Base-by-base conservation (phyloP, 1,140 invertebrate species). In the Ruditapes philippinarum region DNA sequence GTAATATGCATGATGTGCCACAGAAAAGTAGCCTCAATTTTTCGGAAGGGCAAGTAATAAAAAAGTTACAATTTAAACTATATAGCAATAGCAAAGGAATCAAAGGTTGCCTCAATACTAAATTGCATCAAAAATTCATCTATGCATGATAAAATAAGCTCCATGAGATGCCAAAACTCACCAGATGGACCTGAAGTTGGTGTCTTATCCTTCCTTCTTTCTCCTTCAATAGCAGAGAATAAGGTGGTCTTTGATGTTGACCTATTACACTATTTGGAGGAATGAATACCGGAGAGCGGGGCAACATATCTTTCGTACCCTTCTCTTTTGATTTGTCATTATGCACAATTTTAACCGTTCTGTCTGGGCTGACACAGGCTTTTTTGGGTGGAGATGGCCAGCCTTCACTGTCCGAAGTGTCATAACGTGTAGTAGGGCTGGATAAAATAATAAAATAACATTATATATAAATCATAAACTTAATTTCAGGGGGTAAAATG, bases 61-160 rank as follows among this genome's bases (percentile, higher is more conserved):
- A 65, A 11, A 7, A 65, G n/a, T 65, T 11, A 25, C 31, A 65
- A 65, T 49, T 49, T 17, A 33, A 9, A 7, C n/a, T 65, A 11
- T n/a, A 65, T 65, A 65, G 60, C n/a, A 65, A 65, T 65, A 65
- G 60, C 60, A 65, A 65, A 65, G 60, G 60, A 65, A 65, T 65
- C 60, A 65, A n/a, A 65, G 9, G 60, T 65, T n/a, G n/a, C 60
- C 60, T 65, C 60, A 65, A 65, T 65, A 65, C 45, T 49, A 49
- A 49, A 49, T 49, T 49, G 17, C 45, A 49, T 49, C 45, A 49
- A 49, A n/a, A 49, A 49, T 49, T 17, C 45, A 49, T 49, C 45
- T 49, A 49, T 49, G 17, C 17, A 49, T 49, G 17, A 22, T 57
- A 57, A 11, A n/a, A n/a, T n/a, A n/a, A n/a, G n/a, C n/a, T n/a